Evolutionary conservation across 2,113 vertebrate species (phyloP), one percentile per base, ranked within the genome.

Genomic region (Neolamprologus falcicula): DNA sequence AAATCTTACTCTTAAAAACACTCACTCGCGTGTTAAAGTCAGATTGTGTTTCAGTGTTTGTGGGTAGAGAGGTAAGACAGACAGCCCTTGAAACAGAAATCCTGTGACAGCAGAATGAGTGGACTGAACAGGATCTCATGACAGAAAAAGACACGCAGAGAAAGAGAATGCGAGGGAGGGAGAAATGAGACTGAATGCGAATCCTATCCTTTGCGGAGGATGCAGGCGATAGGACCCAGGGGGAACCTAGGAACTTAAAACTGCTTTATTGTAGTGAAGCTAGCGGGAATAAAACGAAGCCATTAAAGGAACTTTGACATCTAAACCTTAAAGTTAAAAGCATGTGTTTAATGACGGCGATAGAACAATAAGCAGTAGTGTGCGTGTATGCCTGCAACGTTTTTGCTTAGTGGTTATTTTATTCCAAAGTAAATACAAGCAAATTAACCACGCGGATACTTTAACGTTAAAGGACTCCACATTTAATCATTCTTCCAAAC

Each of bases 221-320:
- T 0, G 17, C 91, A 13, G 92, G 93, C 91, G 40, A 5, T 78
- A 90, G 86, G 94, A 95, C 94, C 94, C 83, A 5, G 92, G 54
- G 8, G 88, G 50, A 35, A 53, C 33, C 55, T 2, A 5, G 47
- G 26, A 50, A n/a, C 4, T 13, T 50, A 50, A 50, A 28, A 11
- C 7, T 2, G 12, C 33, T 11, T 21, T 14, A 57, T 24, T 9
- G 5, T 2, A 1, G 88, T 90, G 40, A 93, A 89, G 90, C 40
- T 83, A 1, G 13, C 17, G 14, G 9, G n/a, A 5, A 80, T 16
- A 6, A 28, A 78, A 16, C 3, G 3, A 57, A 11, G 37, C 5
- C 26, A 11, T 17, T 1, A 45, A 2, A 5, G 68, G 66, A 83
- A 80, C n/a, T 3, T 5, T 6, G 5, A 5, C 21, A 4, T 45